A percentile compares a stretch with the other conserved stretches of the same genome.
phyloP scores from a whole-genome alignment of 1,140 invertebrate species.

The Onthophagus taurus region DNA sequence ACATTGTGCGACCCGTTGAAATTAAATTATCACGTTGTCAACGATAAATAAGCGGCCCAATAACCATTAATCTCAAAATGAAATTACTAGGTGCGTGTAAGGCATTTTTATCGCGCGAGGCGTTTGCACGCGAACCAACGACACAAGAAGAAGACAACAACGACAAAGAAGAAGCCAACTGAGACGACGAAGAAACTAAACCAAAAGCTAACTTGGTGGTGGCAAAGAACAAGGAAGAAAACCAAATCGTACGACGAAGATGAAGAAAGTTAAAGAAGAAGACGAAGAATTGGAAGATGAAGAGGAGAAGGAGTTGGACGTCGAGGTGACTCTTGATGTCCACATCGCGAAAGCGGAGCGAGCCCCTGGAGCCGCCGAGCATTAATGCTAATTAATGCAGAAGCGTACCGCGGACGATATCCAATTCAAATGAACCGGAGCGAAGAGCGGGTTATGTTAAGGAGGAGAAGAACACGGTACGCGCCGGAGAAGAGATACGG shows the following conservation, averaged over 20 bases:
- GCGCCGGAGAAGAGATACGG: slow-evolving; percentile 5
- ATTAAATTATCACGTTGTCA: slow-evolving; percentile 13
- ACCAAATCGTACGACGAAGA: too few species aligned
- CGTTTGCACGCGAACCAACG: slow-evolving; percentile 9
- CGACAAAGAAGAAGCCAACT: too few species aligned
- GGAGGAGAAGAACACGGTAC: slow-evolving; percentile 5
- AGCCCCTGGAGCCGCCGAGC: background rate
- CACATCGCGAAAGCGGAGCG: slow-evolving; percentile 4
- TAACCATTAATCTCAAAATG: slow-evolving; percentile 13
- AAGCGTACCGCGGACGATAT: slow-evolving; percentile 3
- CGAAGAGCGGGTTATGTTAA: slow-evolving; percentile 6
- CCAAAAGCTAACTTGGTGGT: too few species aligned
- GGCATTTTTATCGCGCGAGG: slow-evolving; percentile 7
- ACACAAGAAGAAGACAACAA: too few species aligned
- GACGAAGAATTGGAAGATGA: too few species aligned
- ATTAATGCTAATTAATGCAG: slow-evolving; percentile 14
- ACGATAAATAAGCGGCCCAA: slow-evolving; percentile 10
- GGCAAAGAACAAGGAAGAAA: too few species aligned
- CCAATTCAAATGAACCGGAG: slow-evolving; percentile 16
- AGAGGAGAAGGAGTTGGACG: too few species aligned
- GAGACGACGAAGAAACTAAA: too few species aligned
- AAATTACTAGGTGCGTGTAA: slow-evolving; percentile 12
- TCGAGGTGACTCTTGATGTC: background rate
- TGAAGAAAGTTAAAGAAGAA: too few species aligned
- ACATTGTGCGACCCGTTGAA: background rate